Base-by-base conservation (phyloP, 2,797 vertebrate genomes). In the Xyrichtys novacula region DNA sequence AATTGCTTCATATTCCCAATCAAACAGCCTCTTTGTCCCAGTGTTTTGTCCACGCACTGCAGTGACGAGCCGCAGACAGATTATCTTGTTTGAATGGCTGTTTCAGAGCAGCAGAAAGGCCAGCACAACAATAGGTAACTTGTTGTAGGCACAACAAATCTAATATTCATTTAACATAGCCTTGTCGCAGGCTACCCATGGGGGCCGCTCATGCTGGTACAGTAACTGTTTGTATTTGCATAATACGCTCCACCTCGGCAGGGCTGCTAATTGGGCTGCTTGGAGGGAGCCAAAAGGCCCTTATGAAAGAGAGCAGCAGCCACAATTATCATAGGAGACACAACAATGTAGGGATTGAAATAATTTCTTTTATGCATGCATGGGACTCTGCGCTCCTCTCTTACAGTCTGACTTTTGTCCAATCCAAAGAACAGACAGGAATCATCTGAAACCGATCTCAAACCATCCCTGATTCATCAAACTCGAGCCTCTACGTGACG, bases 71-170 rank as follows among this genome's bases (percentile, higher is more conserved):
- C 73, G 71, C 91, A 92, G 91, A 93, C 90, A 91, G 92, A 93
- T 93, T 92, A 94, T 91, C 88, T 91, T 90, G 80, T 93, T 91
- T 91, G 83, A 94, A 92, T 93, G 89, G 91, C 87, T 89, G 93
- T 92, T 92, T 75, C 85, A 88, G 87, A 86, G 81, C 84, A 82
- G 80, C 65, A 80, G 83, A 89, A 88, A 90, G 90, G 84, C 82
- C 87, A 66, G 74, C 70, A 84, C 88, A 92, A 94, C 92, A 94
- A 94, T 94, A 93, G 90, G 83, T 89, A 92, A 93, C 92, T 93
- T 94, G 92, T 94, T 94, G 85, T 83, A 86, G 86, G 78, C 90
- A 88, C 89, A 92, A 92, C 90, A 93, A 91, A 86, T 86, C 82
- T 87, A 92, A 92, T 91, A 89, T 93, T 91, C 85, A 84, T 87